These are phyloP conservation scores for Hypocryptadius cinnamomeus DNA, from an alignment of 2,113 vertebrate species.

Conservation along the genomic window DNA sequence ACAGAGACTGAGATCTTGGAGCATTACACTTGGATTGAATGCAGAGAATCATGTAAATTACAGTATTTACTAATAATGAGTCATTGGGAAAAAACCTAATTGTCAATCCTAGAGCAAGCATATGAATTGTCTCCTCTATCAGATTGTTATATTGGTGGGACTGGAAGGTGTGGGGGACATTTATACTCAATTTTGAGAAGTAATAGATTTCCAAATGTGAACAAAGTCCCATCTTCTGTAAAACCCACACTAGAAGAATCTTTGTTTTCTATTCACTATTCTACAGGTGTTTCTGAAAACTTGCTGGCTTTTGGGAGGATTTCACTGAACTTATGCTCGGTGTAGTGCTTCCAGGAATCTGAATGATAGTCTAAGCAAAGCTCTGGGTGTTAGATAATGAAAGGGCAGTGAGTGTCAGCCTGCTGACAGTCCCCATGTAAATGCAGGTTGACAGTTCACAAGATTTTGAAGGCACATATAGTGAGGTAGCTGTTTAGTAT, in stretches of 20 bases:
- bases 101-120: neutral
- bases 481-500: neutral
- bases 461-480: neutral
- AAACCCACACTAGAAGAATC: neutral
- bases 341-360: slow-evolving; percentile 8
- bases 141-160: neutral
- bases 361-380: neutral
- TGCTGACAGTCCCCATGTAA: neutral
- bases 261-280: neutral
- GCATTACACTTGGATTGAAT: neutral
- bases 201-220: neutral
- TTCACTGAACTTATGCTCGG: slow-evolving; percentile 5
- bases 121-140: neutral
- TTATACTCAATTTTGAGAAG: neutral
- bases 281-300: neutral
- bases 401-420: neutral
- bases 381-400: neutral
- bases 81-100: neutral
- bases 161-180: neutral
- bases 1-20: neutral
- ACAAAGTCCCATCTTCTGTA: neutral
- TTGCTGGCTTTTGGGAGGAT: neutral
- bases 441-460: neutral
- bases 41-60: neutral
- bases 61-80: neutral